Percentiles rank a stretch among this genome's conserved stretches.
These are phyloP conservation scores for Trichopoda pennipes DNA, from an alignment of 2,888 invertebrate genomes.

Conservation along the genomic window DNA sequence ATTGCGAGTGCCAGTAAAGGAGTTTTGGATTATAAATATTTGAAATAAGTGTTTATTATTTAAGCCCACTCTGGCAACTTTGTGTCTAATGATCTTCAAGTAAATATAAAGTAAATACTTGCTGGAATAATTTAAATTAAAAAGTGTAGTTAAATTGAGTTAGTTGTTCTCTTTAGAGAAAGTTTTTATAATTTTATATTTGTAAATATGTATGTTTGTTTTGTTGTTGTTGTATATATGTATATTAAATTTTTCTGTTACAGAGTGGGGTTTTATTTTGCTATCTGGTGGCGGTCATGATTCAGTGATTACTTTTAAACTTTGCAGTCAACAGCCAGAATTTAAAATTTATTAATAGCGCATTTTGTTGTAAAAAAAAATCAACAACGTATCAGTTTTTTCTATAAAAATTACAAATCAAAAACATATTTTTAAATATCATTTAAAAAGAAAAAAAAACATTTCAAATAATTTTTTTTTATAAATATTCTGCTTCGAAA, in stretches of 20 bases:
- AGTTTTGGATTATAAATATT: background rate
- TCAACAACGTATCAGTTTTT: conserved; percentile 41
- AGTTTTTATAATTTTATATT: conserved; percentile 50
- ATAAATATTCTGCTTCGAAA: background rate
- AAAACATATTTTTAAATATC: background rate
- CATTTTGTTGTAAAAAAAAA: background rate
- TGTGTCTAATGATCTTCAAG: conserved; percentile 21
- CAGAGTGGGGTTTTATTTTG: conserved; percentile 57
- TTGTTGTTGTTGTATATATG: conserved; percentile 15
- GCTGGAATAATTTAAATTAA: conserved; percentile 39
- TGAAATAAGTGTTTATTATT: background rate
- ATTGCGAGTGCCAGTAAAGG: too few relatives aligned
- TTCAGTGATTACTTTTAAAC: conserved; percentile 67
- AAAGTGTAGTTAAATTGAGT: background rate
- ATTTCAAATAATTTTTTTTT: background rate
- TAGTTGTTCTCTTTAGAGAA: conserved; percentile 59
- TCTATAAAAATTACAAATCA: background rate
- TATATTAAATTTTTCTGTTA: conserved; percentile 31
- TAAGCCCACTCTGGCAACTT: conserved; percentile 25
- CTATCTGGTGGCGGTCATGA: conserved; percentile 61
- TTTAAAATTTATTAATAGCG: conserved; percentile 27
- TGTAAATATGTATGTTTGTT: conserved; percentile 16
- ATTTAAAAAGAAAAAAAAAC: background rate
- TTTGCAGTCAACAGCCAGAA: conserved; percentile 54
- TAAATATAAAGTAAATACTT: conserved; percentile 51